Percentiles rank a stretch among this genome's conserved stretches.
Evolutionary conservation across 2,113 vertebrate genomes (phyloP).

Genomic region (Guaruba guarouba): DNA sequence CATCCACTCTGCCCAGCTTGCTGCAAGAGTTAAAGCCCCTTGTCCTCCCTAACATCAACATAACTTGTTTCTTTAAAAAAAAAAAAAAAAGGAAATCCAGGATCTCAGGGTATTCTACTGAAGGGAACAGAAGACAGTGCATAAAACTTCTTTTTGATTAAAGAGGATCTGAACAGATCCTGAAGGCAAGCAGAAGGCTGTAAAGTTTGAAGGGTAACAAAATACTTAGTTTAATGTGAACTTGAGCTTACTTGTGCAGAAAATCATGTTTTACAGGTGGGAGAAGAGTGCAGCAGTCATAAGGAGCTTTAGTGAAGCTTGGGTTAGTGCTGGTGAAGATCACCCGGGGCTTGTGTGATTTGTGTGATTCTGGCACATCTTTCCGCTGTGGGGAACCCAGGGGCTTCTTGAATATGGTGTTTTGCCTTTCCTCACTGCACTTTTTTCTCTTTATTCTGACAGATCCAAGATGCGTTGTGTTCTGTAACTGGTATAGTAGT

Average conservation of each 20-base stretch:
- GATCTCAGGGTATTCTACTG: neutral
- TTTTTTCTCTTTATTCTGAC: neutral
- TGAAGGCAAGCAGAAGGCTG: neutral
- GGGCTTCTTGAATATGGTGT: neutral
- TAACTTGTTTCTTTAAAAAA: neutral
- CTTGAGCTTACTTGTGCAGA: neutral
- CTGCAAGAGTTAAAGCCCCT: neutral
- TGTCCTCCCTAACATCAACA: neutral
- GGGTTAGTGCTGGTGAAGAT: neutral
- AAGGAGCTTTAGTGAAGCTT: neutral
- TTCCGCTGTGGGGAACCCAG: neutral
- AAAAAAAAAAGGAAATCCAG: neutral
- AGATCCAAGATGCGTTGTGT: neutral
- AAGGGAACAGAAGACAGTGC: neutral
- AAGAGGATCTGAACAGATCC: neutral
- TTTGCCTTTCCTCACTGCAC: neutral
- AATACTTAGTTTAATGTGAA: neutral
- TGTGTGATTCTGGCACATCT: neutral
- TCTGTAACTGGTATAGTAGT: neutral
- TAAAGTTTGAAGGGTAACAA: neutral
- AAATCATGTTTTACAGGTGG: neutral
- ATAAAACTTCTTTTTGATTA: neutral
- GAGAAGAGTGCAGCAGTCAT: neutral
- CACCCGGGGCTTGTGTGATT: neutral
- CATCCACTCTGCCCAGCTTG: fast-evolving